Conservation (phyloP, 2,888 invertebrate genomes). For the Brassicogethes aeneus region DNA sequence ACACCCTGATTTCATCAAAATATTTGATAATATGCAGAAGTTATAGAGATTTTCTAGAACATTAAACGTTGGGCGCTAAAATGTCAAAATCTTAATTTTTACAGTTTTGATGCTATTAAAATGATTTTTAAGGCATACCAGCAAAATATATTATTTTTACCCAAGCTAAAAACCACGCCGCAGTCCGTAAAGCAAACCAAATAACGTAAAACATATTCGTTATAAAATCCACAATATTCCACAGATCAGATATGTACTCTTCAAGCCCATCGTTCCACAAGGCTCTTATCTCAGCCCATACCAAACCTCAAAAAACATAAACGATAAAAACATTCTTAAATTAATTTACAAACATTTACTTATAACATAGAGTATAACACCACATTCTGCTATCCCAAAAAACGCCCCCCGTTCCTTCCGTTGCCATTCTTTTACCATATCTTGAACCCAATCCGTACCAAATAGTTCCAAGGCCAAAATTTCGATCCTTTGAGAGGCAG, state of each 20-base stretch:
- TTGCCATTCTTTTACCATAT: constrained; percentile 69
- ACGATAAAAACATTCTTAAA: no score
- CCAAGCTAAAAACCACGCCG: constrained; percentile 83
- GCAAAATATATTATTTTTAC: no score
- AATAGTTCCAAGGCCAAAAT: constrained; percentile 70
- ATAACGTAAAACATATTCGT: constrained; percentile 93
- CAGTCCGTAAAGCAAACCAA: constrained; percentile 81
- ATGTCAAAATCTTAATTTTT: no score
- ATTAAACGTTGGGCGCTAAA: no score
- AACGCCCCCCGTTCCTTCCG: constrained; percentile 67
- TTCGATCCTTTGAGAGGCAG: constrained; percentile 89
- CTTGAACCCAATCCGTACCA: constrained; percentile 66
- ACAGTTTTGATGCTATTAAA: no score
- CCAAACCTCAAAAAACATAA: constrained; percentile 59
- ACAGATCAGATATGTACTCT: constrained; percentile 90
- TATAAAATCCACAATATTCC: constrained; percentile 97
- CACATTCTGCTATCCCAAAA: constrained; percentile 72
- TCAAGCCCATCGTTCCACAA: constrained; percentile 84
- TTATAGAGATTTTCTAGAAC: no score
- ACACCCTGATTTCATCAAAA: no score
- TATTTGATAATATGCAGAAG: no score
- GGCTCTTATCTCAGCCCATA: constrained; percentile 88
- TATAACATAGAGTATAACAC: constrained; percentile 79
- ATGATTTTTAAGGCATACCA: no score
- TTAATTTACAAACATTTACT: constrained; percentile 53